Evolutionary conservation across 2,797 vertebrate genomes (phyloP), one percentile per base, ranked within the genome.

Genomic region (Platalea minor): DNA sequence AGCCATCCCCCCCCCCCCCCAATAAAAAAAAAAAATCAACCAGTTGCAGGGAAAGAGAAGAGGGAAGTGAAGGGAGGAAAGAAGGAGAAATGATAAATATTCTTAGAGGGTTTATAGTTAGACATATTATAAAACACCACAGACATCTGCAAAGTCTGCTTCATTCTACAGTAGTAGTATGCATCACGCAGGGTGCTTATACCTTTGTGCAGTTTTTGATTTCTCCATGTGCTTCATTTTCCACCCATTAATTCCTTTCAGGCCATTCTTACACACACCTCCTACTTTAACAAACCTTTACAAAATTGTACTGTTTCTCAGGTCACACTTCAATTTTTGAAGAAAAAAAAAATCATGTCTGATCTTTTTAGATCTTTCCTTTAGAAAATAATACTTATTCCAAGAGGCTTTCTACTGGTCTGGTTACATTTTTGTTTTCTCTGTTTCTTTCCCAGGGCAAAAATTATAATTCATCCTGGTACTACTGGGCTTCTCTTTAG

Each of bases 381-480:
- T 70, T 80, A 85, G 67, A 82, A 89, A 89, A 82, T 24, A 85
- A 79, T 39, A 48, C 7, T 45, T 87, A 74, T 43, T 94, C 41
- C 37, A 35, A 85, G 95, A 72, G 37, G 20, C 12, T 94, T 92
- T 95, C 76, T 88, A 50, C 50, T 89, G 72, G 37, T 63, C 64
- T 78, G 70, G 83, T 85, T 83, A 92, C 54, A 29, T 46, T 95
- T 97, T 93, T 93, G 48, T 81, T 94, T 96, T 64, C 53, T 69
- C 43, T 43, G 9, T 39, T 92, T 93, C 69, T 95, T 94, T 96
- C 86, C 67, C 41, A 68, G 53, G 94, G 89, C 88, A 97, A 97
- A 97, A 96, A 90, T 70, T 86, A 69, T 91, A 95, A 96, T 94
- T 89, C 79, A 41, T 68, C 23, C 18, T 48, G 59, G 48, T 91